Percentiles rank a stretch among this genome's conserved stretches.
These are phyloP conservation scores for Euphonia xanthogaster DNA, from an alignment of 2,797 vertebrate genomes.

Conservation along the genomic window DNA sequence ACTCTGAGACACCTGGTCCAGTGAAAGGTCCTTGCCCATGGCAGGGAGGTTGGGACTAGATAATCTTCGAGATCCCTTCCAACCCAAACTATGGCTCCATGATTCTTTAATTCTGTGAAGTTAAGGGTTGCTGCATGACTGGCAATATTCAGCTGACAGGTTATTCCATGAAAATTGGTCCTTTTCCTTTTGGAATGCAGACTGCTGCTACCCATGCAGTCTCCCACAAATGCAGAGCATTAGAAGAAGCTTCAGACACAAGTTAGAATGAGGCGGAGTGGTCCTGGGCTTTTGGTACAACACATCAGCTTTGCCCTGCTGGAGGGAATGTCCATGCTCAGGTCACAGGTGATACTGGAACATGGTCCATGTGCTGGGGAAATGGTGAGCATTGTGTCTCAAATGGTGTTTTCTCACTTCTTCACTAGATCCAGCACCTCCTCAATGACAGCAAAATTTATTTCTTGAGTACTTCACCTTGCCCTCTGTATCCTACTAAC, in stretches of 20 bases:
- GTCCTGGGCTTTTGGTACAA: not conserved
- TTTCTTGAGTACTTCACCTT: not conserved
- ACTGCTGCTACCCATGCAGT: not conserved
- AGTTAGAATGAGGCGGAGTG: not conserved
- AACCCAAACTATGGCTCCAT: not conserved
- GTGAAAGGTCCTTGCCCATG: not conserved
- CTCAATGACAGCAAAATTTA: not conserved
- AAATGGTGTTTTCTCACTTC: not conserved
- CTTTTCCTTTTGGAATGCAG: not conserved
- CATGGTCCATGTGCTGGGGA: fast-evolving
- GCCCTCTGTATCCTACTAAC: not conserved
- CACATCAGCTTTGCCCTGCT: not conserved
- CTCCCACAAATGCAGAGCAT: not conserved
- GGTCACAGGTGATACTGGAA: not conserved
- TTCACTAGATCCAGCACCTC: not conserved
- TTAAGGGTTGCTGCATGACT: not conserved
- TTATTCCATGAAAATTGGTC: not conserved
- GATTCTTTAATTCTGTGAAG: not conserved
- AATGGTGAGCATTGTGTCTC: not conserved
- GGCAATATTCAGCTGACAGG: not conserved
- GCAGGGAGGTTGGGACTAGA: not conserved
- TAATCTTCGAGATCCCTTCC: not conserved
- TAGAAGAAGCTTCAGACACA: not conserved
- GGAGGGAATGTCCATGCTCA: not conserved
- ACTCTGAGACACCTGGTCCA: not conserved